Base-by-base conservation (phyloP, 1,140 invertebrate species). In the Trichoplusia ni region DNA sequence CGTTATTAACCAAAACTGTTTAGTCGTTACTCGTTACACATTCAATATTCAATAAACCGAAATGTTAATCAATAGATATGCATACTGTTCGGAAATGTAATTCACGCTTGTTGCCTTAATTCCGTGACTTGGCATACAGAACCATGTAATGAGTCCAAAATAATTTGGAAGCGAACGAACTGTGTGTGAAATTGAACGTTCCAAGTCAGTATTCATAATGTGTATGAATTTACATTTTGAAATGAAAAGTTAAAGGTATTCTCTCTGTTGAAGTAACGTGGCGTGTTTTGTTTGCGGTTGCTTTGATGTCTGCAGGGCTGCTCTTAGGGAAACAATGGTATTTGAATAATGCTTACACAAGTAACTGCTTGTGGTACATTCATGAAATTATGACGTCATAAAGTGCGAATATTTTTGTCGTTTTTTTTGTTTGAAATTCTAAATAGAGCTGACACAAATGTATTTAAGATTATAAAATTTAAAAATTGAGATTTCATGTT, bases 221-320 rank as follows among this genome's bases (percentile, higher is more conserved):
- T 5, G 19, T 42, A 18, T 14, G 9, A 25, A 44, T 58, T 58
- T 44, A 21, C 38, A 44, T 58, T 11, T 58, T 58, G n/a, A 42
- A 6, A 31, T 58, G 7, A 29, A 54, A 56, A 44, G 25, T 38
- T 40, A 38, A 13, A 25, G 19, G 14, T n/a, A 21, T n/a, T 23
- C n/a, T 38, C 11, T 9, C 19, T 8, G 13, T 31, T 31, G 16
- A 31, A 42, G 19, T 31, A 9, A 49, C 29, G 11, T 44, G 7
- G 14, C 8, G 8, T 31, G 14, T 18, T 16, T 49, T 16, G 13
- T 7, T 11, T 16, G 27, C n/a, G 18, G 9, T 13, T 44, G 13
- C 21, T 42, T 42, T 31, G 19, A 8, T 42, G 18, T 16, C 23
- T 42, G 9, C 14, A 21, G 16, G 38, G 35, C n/a, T n/a, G n/a